Base-by-base conservation (phyloP, 2,113 vertebrate genomes). In the Elephantulus edwardii region DNA sequence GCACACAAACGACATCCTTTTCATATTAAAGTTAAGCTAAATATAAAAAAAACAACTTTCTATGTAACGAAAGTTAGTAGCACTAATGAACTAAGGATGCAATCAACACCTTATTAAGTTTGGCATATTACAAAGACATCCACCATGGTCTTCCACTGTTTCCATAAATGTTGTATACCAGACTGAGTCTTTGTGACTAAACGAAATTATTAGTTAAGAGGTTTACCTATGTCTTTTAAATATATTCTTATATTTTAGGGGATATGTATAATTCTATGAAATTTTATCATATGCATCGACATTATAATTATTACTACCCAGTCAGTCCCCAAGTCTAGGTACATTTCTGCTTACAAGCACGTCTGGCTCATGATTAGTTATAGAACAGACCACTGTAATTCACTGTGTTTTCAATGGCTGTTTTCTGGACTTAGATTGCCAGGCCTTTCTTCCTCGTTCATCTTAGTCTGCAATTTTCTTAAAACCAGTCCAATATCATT, bases 81-180 rank as follows among this genome's bases (percentile, higher is more conserved):
- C 54, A 72, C 50, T 82, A 44, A 82, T 64, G 86, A 95, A 52
- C 84, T 44, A 86, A 91, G 30, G 48, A 60, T 26, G 20, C 35
- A 62, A 70, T 86, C 81, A 89, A 48, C 6, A 86, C 8, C 22
- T 24, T 50, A 71, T 26, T 81, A 71, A 70, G 8, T 71, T 56
- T 77, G 54, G 12, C 70, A 85, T 88, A 85, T 77, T 66, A 90
- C 35, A 83, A 90, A 85, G 8, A 66, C 35, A 72, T 0, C 38
- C 6, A 58, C 38, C 52, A 90, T 8, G 64, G 44, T 56, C 52
- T 78, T 42, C 30, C 33, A 66, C 46, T 68, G 19, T 13, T 91
- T 79, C 66, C n/a, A 35, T 48, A 33, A 68, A 33, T 42, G 19
- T 89, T 13, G n/a, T 40, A 3, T 52, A 44, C 70, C 64, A 48